These are phyloP conservation scores for Psophia crepitans DNA, from an alignment of 2,113 vertebrate species.

Conservation along the genomic window DNA sequence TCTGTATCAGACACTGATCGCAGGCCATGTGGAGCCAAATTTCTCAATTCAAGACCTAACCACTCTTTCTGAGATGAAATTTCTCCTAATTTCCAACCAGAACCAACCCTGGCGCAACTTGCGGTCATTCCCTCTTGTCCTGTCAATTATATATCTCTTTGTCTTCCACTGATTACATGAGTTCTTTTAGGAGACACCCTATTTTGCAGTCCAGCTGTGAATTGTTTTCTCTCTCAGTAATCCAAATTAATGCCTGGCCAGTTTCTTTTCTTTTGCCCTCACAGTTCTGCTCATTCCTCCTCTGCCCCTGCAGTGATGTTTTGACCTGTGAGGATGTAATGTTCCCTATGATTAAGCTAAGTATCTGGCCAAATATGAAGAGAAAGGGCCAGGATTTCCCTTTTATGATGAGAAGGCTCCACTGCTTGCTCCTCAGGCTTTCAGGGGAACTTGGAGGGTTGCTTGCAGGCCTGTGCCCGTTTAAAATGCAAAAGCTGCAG, in stretches of 20 bases:
- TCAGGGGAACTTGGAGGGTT: not conserved
- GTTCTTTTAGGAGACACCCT: not conserved
- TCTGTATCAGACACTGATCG: rapidly evolving
- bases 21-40: not conserved
- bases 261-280: not conserved
- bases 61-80: no score
- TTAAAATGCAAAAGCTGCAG: not conserved
- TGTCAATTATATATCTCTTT: not conserved
- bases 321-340: not conserved
- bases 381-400: not conserved
- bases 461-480: not conserved
- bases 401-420: not conserved
- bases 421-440: not conserved
- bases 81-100: no score
- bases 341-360: not conserved
- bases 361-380: not conserved
- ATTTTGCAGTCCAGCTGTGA: not conserved
- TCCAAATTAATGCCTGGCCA: not conserved
- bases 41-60: not conserved
- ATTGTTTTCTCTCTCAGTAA: not conserved
- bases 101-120: no score
- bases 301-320: rapidly evolving
- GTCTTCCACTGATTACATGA: not conserved
- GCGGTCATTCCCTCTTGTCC: no score
- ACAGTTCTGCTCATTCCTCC: not conserved